Evolutionary conservation across 2,888 invertebrate genomes (phyloP), one percentile per base, ranked within the genome.

Genomic region (Craniophora ligustri): DNA sequence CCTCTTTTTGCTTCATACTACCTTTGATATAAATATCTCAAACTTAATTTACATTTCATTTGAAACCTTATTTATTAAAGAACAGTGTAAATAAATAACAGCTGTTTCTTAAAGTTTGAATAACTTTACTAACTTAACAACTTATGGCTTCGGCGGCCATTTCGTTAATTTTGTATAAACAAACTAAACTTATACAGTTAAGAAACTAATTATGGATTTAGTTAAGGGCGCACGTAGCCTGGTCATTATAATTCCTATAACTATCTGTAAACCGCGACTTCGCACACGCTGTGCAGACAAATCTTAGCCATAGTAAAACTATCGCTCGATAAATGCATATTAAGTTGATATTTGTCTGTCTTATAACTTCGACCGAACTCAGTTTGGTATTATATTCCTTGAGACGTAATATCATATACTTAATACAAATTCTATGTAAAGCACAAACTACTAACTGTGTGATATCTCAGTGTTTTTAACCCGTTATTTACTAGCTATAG

Each of bases 191-290:
- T 57, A 38, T 32, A 42, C 48, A 65, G 55, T 59, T 38, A 21
- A n/a, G 15, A 5, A 55, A 69, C 44, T 66, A 66, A 62, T 47
- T 69, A 53, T 45, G 30, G 18, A 21, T 65, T 45, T 39, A 40
- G 46, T 47, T 46, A 8, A 28, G 15, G 6, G 30, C 32, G 32
- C 42, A 47, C 18, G 4, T 5, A 13, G 15, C 11, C 32, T 42
- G 35, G 30, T 28, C 35, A 45, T 59, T 59, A 21, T 8, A 23
- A n/a, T n/a, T n/a, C n/a, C n/a, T 28, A 23, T 45, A 34, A 3
- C 15, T 28, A 26, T n/a, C n/a, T n/a, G 10, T 23, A n/a, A n/a
- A 3, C 26, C n/a, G n/a, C 8, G n/a, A n/a, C 26, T 26, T 19
- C n/a, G 26, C n/a, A 10, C n/a, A 23, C 2, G 10, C 10, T 23